phyloP scores from a whole-genome alignment of 2,888 invertebrate genomes.

The Drosophila yooni region DNA sequence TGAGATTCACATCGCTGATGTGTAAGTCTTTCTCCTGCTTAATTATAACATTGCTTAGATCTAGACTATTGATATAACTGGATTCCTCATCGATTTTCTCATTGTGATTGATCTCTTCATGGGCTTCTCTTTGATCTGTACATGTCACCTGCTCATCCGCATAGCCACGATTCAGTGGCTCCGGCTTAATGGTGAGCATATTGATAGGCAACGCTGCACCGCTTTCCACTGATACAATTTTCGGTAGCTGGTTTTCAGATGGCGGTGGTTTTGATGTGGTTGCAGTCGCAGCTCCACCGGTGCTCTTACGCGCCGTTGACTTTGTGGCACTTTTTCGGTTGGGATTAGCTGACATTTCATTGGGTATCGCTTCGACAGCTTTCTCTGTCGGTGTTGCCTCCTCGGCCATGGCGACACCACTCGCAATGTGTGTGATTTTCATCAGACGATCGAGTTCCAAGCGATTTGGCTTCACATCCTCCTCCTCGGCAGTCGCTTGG shows the following conservation, averaged over 20 bases:
- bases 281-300: slow-evolving; percentile 40
- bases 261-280: background rate
- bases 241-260: slow-evolving; percentile 39
- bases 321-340: slow-evolving; percentile 21
- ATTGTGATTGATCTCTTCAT: slow-evolving; percentile 65
- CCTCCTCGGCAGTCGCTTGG: slow-evolving; percentile 12
- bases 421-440: slow-evolving; percentile 78
- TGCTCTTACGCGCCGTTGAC: slow-evolving; percentile 59
- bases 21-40: slow-evolving; percentile 82
- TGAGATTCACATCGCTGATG: slow-evolving; percentile 61
- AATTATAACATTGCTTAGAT: slow-evolving; percentile 77
- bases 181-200: slow-evolving; percentile 70
- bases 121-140: background rate
- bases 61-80: slow-evolving; percentile 72
- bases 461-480: slow-evolving; percentile 82
- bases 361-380: slow-evolving; percentile 40
- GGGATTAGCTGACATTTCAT: slow-evolving; percentile 8
- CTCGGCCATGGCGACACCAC: slow-evolving; percentile 71
- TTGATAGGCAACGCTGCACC: slow-evolving; percentile 53
- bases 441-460: slow-evolving; percentile 79
- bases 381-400: slow-evolving; percentile 56
- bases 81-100: slow-evolving; percentile 55
- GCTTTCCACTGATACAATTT: slow-evolving; percentile 71
- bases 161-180: slow-evolving; percentile 78
- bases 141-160: slow-evolving; percentile 56